Base-by-base conservation (phyloP, 2,888 invertebrate species). In the Campoplex nolae region DNA sequence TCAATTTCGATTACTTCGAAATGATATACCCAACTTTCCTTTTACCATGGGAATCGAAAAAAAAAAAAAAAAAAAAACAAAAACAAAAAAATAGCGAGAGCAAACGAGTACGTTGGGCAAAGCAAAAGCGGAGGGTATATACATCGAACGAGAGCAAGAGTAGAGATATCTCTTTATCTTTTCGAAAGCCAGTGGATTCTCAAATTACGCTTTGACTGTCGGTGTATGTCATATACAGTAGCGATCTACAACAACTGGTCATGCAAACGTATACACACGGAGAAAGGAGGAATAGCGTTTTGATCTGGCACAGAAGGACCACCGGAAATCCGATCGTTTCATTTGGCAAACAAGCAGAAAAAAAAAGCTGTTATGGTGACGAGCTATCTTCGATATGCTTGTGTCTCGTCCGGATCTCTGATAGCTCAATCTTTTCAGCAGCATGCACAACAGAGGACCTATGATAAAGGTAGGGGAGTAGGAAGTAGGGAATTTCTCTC, bases 351-450 rank as follows among this genome's bases (percentile, higher is more conserved):
- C 78, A 65, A 74, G 51, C 16, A 23, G 32, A 58, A 71, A 71
- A 83, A 84, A 81, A 42, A 23, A 23, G 23, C 76, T 56, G 70
- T 62, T 73, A 54, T 42, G 65, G 35, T 48, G 67, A 42, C 89
- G 88, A 87, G 88, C 88, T 89, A 87, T 76, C 83, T 68, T 84
- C 87, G 90, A 92, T 91, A 91, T 78, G 89, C 88, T 90, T 90
- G 89, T 89, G 80, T 76, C 76, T 80, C 78, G 80, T 87, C 86
- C 83, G 88, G 87, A 90, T 88, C 88, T 88, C 79, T 88, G 90
- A 91, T 90, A 88, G 88, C 87, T 86, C 74, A 75, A 83, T 62
- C 88, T 87, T 80, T 75, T 38, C 85, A 80, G 68, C 35, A 28
- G 7, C 74, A 62, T 80, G 79, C 79, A 78, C 80, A 81, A 81